A percentile compares a stretch with the other conserved stretches of the same genome.
phyloP scores from a whole-genome alignment of 2,888 invertebrate genomes.

The Cephus pygmeus region DNA sequence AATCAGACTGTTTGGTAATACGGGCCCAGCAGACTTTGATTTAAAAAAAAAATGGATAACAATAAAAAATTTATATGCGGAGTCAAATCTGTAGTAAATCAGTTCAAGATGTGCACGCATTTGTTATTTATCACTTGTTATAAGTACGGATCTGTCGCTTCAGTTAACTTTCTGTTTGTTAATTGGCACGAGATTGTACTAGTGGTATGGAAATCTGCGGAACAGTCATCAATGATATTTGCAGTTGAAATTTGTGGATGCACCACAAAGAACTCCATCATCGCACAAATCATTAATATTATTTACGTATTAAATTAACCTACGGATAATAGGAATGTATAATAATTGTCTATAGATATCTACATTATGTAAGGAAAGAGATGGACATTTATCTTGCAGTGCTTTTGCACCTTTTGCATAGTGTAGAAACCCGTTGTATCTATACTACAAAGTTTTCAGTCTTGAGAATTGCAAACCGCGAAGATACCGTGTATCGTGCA shows the following conservation, averaged over 20 bases:
- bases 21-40: slow-evolving; percentile 28
- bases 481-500: slow-evolving; percentile 27
- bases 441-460: slow-evolving; percentile 44
- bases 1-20: slow-evolving; percentile 38
- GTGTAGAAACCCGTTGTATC: slow-evolving; percentile 23
- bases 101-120: not conserved
- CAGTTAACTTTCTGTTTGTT: slow-evolving; percentile 45
- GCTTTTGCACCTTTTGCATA: not conserved
- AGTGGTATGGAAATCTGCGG: slow-evolving; percentile 47
- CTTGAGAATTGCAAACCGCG: slow-evolving; percentile 52
- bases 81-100: not conserved
- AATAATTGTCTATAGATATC: not conserved
- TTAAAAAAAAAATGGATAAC: not conserved
- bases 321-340: slow-evolving; percentile 49
- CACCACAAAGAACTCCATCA: slow-evolving; percentile 15
- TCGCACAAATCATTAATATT: slow-evolving; percentile 27
- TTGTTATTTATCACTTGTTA: slow-evolving; percentile 5
- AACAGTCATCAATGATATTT: slow-evolving; percentile 17
- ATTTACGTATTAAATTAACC: slow-evolving; percentile 44
- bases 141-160: slow-evolving; percentile 33
- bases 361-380: not conserved
- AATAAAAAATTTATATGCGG: not conserved
- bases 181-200: slow-evolving; percentile 65
- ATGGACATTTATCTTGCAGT: not conserved
- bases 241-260: slow-evolving; percentile 18